Conservation (phyloP, 2,797 vertebrate species). For the Euthynnus affinis region DNA sequence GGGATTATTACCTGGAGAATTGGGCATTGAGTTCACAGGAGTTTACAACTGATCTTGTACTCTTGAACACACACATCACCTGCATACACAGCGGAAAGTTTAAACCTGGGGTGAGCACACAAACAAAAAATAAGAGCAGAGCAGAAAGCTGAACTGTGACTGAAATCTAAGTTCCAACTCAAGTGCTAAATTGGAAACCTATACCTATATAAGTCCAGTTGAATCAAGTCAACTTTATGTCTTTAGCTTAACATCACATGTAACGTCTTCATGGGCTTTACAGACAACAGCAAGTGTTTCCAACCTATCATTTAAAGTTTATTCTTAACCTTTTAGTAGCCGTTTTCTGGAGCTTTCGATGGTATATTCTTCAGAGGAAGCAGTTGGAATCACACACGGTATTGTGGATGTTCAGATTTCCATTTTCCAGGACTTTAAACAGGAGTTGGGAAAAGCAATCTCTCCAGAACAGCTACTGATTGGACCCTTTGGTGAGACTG, state of each 20-base stretch:
- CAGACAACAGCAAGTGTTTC: background rate
- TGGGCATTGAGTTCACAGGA: background rate
- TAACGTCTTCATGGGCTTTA: background rate
- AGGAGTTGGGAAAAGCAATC: no score
- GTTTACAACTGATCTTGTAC: constrained; percentile 15
- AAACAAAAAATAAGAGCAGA: background rate
- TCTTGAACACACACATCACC: constrained; percentile 26
- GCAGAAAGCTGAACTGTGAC: background rate
- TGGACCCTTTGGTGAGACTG: background rate
- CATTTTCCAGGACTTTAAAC: no score
- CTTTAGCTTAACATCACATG: background rate
- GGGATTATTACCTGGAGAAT: constrained; percentile 49
- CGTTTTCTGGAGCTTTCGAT: no score
- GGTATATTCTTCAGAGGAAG: no score
- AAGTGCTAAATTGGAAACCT: no score
- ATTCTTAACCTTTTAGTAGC: background rate
- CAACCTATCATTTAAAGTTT: background rate
- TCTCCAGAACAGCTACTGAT: background rate
- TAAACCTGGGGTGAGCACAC: background rate
- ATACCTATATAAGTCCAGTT: background rate
- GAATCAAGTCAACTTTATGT: background rate
- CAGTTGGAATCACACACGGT: no score
- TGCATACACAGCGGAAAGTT: constrained; percentile 14
- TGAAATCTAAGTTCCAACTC: background rate
- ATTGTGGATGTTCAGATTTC: no score